Evolutionary conservation across 2,888 invertebrate species (phyloP).

Genomic region (Lepidocyrtoides sp.): DNA sequence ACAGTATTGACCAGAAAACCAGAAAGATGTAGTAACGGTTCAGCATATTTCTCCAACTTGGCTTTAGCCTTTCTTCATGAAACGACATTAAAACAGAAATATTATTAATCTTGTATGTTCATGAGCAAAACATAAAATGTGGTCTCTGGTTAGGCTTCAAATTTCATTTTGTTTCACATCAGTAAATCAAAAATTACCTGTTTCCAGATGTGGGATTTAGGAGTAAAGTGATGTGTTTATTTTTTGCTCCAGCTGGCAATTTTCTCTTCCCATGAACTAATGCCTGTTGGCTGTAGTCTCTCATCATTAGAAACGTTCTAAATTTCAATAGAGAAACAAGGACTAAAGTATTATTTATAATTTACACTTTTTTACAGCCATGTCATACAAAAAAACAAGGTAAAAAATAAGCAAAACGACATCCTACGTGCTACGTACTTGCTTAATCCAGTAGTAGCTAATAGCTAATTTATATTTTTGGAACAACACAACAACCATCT

Average conservation of each 20-base stretch:
- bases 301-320: slow-evolving; percentile 93
- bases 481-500: too few relatives aligned
- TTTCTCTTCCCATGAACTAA: slow-evolving; percentile 90
- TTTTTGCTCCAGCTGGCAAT: slow-evolving; percentile 89
- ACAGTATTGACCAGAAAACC: slow-evolving; percentile 93
- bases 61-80: slow-evolving; percentile 88
- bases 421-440: too few relatives aligned
- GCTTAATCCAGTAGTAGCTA: too few relatives aligned
- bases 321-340: neutral
- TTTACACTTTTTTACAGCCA: too few relatives aligned
- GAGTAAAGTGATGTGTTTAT: slow-evolving; percentile 94
- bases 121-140: too few relatives aligned
- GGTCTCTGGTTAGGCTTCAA: slow-evolving; percentile 63
- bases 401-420: too few relatives aligned
- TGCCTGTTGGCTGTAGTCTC: slow-evolving; percentile 93
- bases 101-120: neutral
- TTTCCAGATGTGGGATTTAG: slow-evolving; percentile 96
- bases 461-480: too few relatives aligned
- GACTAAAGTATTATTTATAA: too few relatives aligned
- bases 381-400: too few relatives aligned
- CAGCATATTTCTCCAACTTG: slow-evolving; percentile 95
- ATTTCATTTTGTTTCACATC: neutral
- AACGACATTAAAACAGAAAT: neutral
- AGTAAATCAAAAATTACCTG: slow-evolving; percentile 88
- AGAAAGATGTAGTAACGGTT: slow-evolving; percentile 96